Conservation (phyloP, 2,113 vertebrate species). For the Zootoca vivipara region DNA sequence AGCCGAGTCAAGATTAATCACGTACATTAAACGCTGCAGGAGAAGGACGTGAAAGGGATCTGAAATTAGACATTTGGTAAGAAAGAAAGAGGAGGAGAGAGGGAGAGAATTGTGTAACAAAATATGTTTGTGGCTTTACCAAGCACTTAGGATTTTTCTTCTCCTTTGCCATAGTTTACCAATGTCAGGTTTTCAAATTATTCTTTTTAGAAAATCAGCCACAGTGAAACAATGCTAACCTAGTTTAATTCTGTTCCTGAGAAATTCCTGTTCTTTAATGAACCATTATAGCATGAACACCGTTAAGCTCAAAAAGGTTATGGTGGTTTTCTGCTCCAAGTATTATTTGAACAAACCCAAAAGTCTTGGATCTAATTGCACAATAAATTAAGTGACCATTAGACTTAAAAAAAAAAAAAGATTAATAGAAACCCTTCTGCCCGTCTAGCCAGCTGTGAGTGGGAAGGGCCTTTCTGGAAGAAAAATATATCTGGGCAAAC, state of each 20-base stretch:
- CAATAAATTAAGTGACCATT: background rate
- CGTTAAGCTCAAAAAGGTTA: background rate
- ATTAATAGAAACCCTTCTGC: background rate
- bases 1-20: constrained; percentile 83
- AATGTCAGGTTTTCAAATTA: background rate
- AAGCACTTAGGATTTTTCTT: constrained; percentile 60
- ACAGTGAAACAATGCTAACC: constrained; percentile 27
- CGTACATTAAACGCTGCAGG: constrained; percentile 77
- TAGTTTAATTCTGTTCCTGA: constrained; percentile 29
- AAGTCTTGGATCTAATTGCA: background rate
- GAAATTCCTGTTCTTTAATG: background rate
- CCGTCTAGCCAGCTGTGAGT: background rate
- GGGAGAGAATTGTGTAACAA: constrained; percentile 57
- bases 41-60: constrained; percentile 75
- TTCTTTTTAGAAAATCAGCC: background rate
- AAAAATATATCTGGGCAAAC: background rate
- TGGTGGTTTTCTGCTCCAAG: background rate
- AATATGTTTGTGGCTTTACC: constrained; percentile 58
- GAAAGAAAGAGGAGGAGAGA: constrained; percentile 48
- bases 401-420: background rate
- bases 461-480: background rate
- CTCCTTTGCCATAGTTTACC: constrained; percentile 10
- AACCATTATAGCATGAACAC: background rate
- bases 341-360: background rate
- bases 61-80: constrained; percentile 77